A percentile compares a stretch with the other conserved stretches of the same genome.
Conservation (phyloP, 2,797 vertebrate genomes). For the Sebastolobus alascanus region DNA sequence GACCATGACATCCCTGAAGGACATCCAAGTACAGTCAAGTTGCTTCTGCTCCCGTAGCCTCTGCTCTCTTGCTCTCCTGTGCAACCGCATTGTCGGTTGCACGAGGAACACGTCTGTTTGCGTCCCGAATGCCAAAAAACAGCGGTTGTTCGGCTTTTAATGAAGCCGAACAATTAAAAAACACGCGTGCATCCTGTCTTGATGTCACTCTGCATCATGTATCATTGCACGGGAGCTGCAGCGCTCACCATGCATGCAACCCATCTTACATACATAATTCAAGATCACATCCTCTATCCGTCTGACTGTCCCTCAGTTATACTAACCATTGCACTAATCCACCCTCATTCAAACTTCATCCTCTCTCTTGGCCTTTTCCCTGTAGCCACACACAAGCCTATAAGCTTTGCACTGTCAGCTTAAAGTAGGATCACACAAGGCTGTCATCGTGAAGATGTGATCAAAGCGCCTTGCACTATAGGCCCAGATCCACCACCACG, state of each 20-base stretch:
- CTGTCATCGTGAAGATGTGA: constrained; percentile 75
- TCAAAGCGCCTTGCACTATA: constrained; percentile 71
- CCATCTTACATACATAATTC: constrained; percentile 67
- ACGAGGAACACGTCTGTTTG: not conserved
- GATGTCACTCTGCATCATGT: constrained; percentile 43
- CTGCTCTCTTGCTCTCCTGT: constrained; percentile 11
- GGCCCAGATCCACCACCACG: constrained; percentile 65
- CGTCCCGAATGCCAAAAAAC: constrained; percentile 1
- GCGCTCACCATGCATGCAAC: constrained; percentile 47
- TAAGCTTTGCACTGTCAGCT: constrained; percentile 73
- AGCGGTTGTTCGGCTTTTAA: constrained; percentile 19
- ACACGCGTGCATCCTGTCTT: not conserved
- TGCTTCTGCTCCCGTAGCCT: constrained; percentile 36
- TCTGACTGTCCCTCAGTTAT: constrained; percentile 58
- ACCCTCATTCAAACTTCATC: constrained; percentile 66
- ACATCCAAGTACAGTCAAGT: constrained; percentile 63
- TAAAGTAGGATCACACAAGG: constrained; percentile 73
- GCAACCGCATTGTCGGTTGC: not conserved
- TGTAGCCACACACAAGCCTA: constrained; percentile 63
- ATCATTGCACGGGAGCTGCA: constrained; percentile 37
- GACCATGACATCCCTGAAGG: constrained; percentile 75
- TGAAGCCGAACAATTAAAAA: constrained; percentile 37
- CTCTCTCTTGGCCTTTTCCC: constrained; percentile 67
- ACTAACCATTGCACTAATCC: constrained; percentile 62
- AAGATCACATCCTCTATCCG: constrained; percentile 60